Evolutionary conservation across 2,113 vertebrate species (phyloP).

Genomic region (Setophaga kirtlandii): DNA sequence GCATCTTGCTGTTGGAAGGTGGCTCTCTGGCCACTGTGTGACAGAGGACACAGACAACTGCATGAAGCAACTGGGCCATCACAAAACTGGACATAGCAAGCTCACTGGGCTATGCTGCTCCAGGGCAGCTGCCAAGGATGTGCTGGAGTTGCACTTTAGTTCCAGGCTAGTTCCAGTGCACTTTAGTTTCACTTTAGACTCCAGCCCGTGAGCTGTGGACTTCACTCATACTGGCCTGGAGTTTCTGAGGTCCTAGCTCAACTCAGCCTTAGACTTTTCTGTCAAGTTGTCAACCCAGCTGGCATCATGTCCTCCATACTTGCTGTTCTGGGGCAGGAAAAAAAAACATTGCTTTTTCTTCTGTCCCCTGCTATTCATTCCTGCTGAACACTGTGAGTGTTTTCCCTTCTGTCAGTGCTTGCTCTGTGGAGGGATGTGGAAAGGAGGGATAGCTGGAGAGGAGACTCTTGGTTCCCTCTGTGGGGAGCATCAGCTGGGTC

Average conservation of each 20-base stretch:
- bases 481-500: not conserved
- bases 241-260: not conserved
- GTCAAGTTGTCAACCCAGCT: rapidly evolving
- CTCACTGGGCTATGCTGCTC: not conserved
- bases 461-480: not conserved
- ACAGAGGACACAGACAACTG: not conserved
- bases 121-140: not conserved
- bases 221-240: not conserved
- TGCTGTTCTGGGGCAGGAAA: not conserved
- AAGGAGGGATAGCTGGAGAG: not conserved
- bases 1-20: not conserved
- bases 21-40: not conserved
- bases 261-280: not conserved
- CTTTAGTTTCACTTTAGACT: not conserved
- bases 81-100: not conserved
- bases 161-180: not conserved
- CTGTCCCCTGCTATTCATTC: not conserved
- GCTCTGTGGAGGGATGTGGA: not conserved
- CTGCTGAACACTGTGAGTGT: not conserved
- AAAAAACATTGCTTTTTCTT: not conserved
- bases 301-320: not conserved
- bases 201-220: rapidly evolving
- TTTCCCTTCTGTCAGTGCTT: not conserved
- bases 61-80: not conserved
- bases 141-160: not conserved